Evolutionary conservation across 2,113 vertebrate genomes (phyloP).

Genomic region (Psophia crepitans): DNA sequence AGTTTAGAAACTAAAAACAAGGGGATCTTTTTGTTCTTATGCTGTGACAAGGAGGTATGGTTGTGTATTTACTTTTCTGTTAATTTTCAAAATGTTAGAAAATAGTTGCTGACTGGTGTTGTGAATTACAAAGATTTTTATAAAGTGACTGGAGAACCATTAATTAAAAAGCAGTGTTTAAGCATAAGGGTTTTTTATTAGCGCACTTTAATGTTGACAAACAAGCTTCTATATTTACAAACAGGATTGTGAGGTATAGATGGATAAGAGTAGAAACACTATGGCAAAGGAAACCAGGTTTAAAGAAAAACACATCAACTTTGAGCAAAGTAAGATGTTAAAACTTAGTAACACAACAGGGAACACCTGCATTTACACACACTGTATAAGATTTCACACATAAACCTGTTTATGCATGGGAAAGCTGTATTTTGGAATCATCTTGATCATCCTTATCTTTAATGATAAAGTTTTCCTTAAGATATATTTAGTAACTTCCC

Average conservation of each 20-base stretch:
- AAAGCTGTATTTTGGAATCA: not conserved
- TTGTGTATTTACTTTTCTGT: not conserved
- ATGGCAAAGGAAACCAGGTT: not conserved
- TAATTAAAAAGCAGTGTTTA: not conserved
- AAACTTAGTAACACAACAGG: not conserved
- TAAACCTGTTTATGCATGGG: not conserved
- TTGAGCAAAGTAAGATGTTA: not conserved
- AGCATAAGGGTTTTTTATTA: slow-evolving; percentile 28
- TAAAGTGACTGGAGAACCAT: not conserved
- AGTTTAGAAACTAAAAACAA: not conserved
- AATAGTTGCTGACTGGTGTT: not conserved
- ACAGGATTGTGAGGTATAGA: not conserved
- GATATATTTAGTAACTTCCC: no score
- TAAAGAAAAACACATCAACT: not conserved
- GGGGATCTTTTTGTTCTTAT: not conserved
- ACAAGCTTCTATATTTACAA: not conserved
- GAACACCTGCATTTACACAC: not conserved
- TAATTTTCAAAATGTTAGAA: not conserved
- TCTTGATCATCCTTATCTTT: not conserved
- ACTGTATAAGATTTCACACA: not conserved
- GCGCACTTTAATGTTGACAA: not conserved
- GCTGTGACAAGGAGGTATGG: not conserved
- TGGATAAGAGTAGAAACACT: not conserved
- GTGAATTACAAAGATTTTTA: not conserved
- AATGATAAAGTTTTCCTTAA: not conserved